Conservation (phyloP, 2,888 invertebrate species). For the Molanna angustata region DNA sequence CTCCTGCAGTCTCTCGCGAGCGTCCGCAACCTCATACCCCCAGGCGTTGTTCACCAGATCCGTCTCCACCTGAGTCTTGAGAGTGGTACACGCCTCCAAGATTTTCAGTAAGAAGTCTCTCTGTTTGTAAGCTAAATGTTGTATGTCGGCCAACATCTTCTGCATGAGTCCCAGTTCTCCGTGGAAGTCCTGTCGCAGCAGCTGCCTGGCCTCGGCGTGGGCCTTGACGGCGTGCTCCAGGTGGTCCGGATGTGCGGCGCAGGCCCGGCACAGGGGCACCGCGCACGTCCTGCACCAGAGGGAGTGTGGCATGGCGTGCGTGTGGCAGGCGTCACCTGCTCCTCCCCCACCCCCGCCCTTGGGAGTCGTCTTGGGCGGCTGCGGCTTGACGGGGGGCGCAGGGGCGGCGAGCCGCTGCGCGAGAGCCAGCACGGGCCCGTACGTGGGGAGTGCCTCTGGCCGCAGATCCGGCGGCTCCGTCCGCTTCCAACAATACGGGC, state of each 20-base stretch:
- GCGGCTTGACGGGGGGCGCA: slow-evolving; percentile 27
- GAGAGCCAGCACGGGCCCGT: slow-evolving; percentile 64
- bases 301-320: slow-evolving; percentile 69
- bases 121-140: slow-evolving; percentile 67
- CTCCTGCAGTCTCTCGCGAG: slow-evolving; percentile 61
- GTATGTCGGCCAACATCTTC: slow-evolving; percentile 66
- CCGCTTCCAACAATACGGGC: slow-evolving; percentile 72
- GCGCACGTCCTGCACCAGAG: slow-evolving; percentile 70
- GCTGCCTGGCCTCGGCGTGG: slow-evolving; percentile 64
- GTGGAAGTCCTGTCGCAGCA: slow-evolving; percentile 63
- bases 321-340: slow-evolving; percentile 56
- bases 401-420: slow-evolving; percentile 43
- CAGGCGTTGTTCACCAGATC: slow-evolving; percentile 68
- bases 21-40: slow-evolving; percentile 64
- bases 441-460: slow-evolving; percentile 66
- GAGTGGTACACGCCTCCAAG: slow-evolving; percentile 68
- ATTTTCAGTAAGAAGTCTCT: slow-evolving; percentile 70
- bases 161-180: slow-evolving; percentile 66
- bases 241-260: slow-evolving; percentile 64
- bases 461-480: slow-evolving; percentile 67
- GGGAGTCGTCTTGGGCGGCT: slow-evolving; percentile 22
- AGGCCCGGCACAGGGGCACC: slow-evolving; percentile 63
- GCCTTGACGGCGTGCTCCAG: slow-evolving; percentile 66
- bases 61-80: slow-evolving; percentile 73
- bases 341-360: slow-evolving; percentile 10